Evolutionary conservation across 1,140 invertebrate species (phyloP).

Genomic region (Bombus soroeensis): DNA sequence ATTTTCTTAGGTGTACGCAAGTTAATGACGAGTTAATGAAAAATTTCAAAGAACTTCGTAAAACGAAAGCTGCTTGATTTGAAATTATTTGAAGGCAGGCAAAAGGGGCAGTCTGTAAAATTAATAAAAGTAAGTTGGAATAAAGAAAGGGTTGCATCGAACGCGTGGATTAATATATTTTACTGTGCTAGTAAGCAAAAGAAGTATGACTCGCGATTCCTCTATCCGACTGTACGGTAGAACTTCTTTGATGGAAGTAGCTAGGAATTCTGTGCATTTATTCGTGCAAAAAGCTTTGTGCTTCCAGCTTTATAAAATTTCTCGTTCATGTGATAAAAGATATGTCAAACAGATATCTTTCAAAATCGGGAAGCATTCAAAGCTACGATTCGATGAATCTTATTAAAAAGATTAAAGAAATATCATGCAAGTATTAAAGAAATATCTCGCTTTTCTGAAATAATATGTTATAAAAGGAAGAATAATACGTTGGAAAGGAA

Average conservation of each 20-base stretch:
- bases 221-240: not conserved
- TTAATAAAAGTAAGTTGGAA: not conserved
- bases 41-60: not conserved
- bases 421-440: not conserved
- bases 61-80: not conserved
- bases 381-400: not conserved
- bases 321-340: not conserved
- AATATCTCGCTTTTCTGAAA: no score
- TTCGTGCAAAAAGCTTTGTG: not conserved
- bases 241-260: conserved; percentile 6
- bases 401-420: not conserved
- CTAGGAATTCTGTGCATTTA: not conserved
- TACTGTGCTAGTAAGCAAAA: not conserved
- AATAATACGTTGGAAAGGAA: no score
- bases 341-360: not conserved
- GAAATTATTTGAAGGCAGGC: not conserved
- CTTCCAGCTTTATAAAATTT: not conserved
- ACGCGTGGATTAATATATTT: not conserved
- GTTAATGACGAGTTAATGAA: not conserved
- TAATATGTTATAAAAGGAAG: no score
- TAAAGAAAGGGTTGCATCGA: no score
- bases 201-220: conserved; percentile 1
- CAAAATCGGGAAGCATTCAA: not conserved
- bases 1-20: not conserved
- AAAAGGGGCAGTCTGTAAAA: not conserved